These are phyloP conservation scores for Drosophila sucinea DNA, from an alignment of 1,140 invertebrate species.

Conservation along the genomic window DNA sequence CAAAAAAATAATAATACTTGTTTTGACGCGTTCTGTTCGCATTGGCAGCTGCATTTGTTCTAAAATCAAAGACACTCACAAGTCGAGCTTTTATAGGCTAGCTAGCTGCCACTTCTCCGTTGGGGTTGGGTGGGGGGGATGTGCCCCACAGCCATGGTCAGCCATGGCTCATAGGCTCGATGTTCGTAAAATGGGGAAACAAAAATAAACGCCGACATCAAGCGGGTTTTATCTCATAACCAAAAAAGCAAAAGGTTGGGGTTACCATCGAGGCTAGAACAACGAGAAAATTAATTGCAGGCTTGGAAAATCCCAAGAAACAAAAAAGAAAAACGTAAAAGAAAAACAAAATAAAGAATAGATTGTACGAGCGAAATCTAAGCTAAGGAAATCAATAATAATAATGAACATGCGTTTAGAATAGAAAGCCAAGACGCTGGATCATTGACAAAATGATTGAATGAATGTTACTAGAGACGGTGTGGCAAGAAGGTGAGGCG, in stretches of 20 bases:
- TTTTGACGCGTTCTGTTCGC: conserved; percentile 39
- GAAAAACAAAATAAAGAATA: conserved; percentile 21
- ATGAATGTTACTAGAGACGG: conserved; percentile 59
- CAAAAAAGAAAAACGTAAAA: neutral
- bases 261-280: conserved; percentile 29
- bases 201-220: conserved; percentile 34
- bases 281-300: conserved; percentile 79
- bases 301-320: conserved; percentile 34
- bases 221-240: conserved; percentile 29
- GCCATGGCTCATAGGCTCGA: conserved; percentile 6
- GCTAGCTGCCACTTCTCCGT: neutral
- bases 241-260: neutral
- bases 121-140: neutral
- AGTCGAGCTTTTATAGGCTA: conserved; percentile 66
- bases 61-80: conserved; percentile 62
- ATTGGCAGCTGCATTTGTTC: conserved; percentile 69
- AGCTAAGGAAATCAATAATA: conserved; percentile 79
- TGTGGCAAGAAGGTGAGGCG: neutral
- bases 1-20: conserved; percentile 19
- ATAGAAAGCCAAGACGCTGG: conserved; percentile 40
- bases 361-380: conserved; percentile 59
- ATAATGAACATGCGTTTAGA: conserved; percentile 66
- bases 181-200: neutral
- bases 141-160: conserved; percentile 53
- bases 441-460: conserved; percentile 81